Base-by-base conservation (phyloP, 2,888 invertebrate genomes). In the Phymatocera aterrima region DNA sequence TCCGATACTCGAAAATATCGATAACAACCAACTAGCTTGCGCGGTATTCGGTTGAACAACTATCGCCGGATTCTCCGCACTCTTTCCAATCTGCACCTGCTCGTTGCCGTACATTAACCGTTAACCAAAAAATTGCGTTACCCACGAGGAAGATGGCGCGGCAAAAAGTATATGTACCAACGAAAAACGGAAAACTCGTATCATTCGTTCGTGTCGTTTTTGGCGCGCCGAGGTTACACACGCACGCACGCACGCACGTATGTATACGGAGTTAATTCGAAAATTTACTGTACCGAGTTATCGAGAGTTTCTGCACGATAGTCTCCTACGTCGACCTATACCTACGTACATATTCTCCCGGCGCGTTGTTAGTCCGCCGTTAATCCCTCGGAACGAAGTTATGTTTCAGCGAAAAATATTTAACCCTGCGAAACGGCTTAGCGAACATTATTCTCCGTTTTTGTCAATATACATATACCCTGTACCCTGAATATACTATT, bases 11-110 rank as follows among this genome's bases (percentile, higher is more conserved):
- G n/a, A 28, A 31, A 46, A 77, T 75, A 61, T 68, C 12, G 48
- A 24, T 54, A 54, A 80, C 80, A 64, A 10, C 37, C 80, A 31
- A 81, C 83, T 82, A 81, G 81, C 77, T 77, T 61, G 74, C 28
- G 12, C 4, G 79, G 84, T 82, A 86, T 86, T 85, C 80, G 82
- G 60, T 65, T 74, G 46, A 72, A 37, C 72, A 74, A 79, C 72
- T 80, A 77, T 80, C 78, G 79, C 80, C 78, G n/a, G n/a, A n/a
- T n/a, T 37, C 37, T 64, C 15, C 18, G n/a, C 6, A 37, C 15
- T 37, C 18, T 37, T 34, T 37, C 18, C 57, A 10, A 21, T 51
- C 18, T 10, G 24, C 24, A 21, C n/a, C n/a, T n/a, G n/a, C n/a
- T n/a, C n/a, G n/a, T n/a, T n/a, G n/a, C n/a, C n/a, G n/a, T n/a